Evolutionary conservation across 2,113 vertebrate genomes (phyloP).

Genomic region (Dicrurus megarhynchus): DNA sequence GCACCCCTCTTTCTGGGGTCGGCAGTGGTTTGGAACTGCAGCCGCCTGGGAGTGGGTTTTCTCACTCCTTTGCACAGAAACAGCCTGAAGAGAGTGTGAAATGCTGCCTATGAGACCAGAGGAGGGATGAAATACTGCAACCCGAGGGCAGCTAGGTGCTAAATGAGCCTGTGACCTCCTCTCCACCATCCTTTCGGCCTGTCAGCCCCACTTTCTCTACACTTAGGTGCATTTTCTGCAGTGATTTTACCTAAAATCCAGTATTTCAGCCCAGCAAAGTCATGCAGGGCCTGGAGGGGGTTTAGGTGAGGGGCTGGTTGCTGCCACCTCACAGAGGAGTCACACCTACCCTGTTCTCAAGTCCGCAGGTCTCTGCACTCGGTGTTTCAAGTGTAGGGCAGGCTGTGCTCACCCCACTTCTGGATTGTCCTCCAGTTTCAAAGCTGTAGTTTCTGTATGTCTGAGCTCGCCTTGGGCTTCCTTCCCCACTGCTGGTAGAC

Average conservation of each 20-base stretch:
- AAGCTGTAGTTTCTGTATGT: background rate
- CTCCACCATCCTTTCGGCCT: background rate
- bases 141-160: background rate
- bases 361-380: accelerated
- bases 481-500: background rate
- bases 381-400: accelerated
- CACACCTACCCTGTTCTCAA: background rate
- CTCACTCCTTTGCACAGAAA: background rate
- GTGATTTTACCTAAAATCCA: background rate
- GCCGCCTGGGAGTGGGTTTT: background rate
- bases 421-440: background rate
- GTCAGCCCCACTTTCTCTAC: background rate
- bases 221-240: background rate
- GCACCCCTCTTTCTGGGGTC: accelerated
- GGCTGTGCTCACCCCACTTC: background rate
- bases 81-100: background rate
- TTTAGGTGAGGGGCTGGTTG: background rate
- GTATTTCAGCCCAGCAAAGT: background rate
- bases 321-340: background rate
- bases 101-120: background rate
- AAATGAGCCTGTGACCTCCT: background rate
- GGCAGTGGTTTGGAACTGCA: background rate
- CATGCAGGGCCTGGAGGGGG: accelerated
- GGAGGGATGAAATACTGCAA: background rate
- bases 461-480: background rate